Base-by-base conservation (phyloP, 2,797 vertebrate species). In the Tenualosa ilisha region DNA sequence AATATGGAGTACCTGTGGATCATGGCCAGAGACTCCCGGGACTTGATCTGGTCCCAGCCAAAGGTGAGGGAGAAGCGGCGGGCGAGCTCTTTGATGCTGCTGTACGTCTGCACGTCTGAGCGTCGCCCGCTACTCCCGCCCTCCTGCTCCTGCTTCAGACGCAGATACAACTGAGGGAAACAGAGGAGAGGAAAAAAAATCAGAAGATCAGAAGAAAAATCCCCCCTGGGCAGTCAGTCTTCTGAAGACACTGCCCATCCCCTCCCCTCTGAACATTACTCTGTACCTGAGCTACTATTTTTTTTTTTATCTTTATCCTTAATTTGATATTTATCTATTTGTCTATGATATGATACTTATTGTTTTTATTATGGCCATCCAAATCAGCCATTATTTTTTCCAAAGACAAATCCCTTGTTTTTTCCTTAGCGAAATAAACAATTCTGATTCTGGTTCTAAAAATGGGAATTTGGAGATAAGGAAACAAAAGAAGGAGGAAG, bases 61-160 rank as follows among this genome's bases (percentile, higher is more conserved):
- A 98, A 97, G 0, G 96, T 97, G 87, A 98, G 96, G 1, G 97
- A 95, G 89, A 98, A 98, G 53, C 97, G 95, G 75, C 97, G 92
- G 89, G 97, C 97, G 63, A 98, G 95, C 91, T 98, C 97, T 91
- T 97, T 98, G 90, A 98, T 97, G 90, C 96, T 96, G 91, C 93
- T 95, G 94, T 97, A 97, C 83, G 96, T 97, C 90, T 96, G 92
- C 53, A 96, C 94, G 31, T 91, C 94, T 0, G 94, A 91, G 49
- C 94, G 94, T 86, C 94, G 94, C 86, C 90, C 87, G 49, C 89
- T 61, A 0, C 88, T 91, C 0, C 92, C 88, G 61, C 93, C 92
- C 82, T 93, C 93, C 88, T 96, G 97, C 92, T 95, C 95, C 92
- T 93, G 94, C 86, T 91, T 93, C 2, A 96, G 92, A 83, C 94